Evolutionary conservation across 1,140 invertebrate genomes (phyloP).

Genomic region (Scaptomyza graminum): DNA sequence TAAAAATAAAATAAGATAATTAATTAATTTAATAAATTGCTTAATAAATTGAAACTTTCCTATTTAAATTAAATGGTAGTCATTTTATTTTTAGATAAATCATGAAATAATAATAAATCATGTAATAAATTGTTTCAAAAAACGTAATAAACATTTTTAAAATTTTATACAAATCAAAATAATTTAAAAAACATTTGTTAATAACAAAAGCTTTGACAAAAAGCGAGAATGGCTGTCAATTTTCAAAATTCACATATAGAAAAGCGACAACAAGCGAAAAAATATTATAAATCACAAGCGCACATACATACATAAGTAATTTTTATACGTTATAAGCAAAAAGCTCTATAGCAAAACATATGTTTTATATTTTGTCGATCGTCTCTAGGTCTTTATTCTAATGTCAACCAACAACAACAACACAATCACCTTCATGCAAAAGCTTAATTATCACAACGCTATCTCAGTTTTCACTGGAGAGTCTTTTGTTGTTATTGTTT

Average conservation of each 20-base stretch:
- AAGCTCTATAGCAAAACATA: conserved; percentile 54
- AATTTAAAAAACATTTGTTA: neutral
- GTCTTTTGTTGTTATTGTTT: conserved; percentile 7
- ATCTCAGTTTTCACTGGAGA: conserved; percentile 43
- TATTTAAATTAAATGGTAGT: neutral
- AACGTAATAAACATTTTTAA: too few species aligned
- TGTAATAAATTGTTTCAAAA: too few species aligned
- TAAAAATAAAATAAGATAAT: conserved; percentile 4
- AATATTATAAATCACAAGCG: conserved; percentile 47
- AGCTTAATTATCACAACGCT: conserved; percentile 49
- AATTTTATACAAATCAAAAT: too few species aligned
- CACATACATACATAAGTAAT: conserved; percentile 18
- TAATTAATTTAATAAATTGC: neutral
- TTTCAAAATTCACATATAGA: conserved; percentile 19
- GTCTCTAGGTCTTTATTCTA: conserved; percentile 36
- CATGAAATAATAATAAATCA: too few species aligned
- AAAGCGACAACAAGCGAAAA: conserved; percentile 33
- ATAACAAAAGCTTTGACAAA: conserved; percentile 11
- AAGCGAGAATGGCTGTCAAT: conserved; percentile 16
- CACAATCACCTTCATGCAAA: conserved; percentile 69
- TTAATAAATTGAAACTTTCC: too few species aligned
- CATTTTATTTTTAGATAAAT: conserved; percentile 15
- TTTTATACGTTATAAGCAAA: conserved; percentile 25
- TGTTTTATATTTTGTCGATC: conserved; percentile 30
- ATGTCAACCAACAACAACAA: conserved; percentile 40